Evolutionary conservation across 1,140 invertebrate species (phyloP), one percentile per base, ranked within the genome.

Genomic region (Drosophila pachea): DNA sequence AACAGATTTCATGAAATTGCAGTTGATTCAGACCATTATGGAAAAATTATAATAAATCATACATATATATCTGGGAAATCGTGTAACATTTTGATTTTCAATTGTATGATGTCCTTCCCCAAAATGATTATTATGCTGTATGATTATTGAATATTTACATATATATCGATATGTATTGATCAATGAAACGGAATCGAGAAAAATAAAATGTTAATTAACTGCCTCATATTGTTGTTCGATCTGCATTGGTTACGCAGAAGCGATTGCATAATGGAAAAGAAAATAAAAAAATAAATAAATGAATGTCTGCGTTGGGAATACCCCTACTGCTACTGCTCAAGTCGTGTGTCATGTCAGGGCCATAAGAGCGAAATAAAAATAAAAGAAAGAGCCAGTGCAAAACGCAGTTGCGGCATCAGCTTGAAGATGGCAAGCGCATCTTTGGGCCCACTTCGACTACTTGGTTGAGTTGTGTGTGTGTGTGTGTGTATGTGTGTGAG

Each of bases 381-480:
- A 31, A 4, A 45, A 64, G 9, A 31, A 36, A 14, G 22, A 54
- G 6, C 29, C 16, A 14, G 36, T 38, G 54, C n/a, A 35, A 45
- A 49, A 32, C 45, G 32, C 38, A 47, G 43, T 48, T 43, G 14
- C 55, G 32, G 61, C 61, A 55, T 64, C 60, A 63, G 55, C 67
- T 69, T 69, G 61, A 69, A 64, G 67, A 69, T 69, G 67, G 64
- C 67, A 69, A 69, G 67, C 61, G 67, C 61, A 69, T 69, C 67
- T 65, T 69, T 56, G 61, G 67, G 33, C 45, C 62, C 61, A 47
- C 53, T 32, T 58, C 33, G 61, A 69, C 61, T 52, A 65, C 61
- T 52, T 36, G 61, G 31, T 56, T 68, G 16, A 63, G 66, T 49
- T 55, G 12, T 22, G 31, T 49, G n/a, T 11, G 42, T 36, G 32